Percentiles rank a stretch among this genome's conserved stretches.
Conservation (phyloP, 2,113 vertebrate genomes). For the Epinephelus moara region DNA sequence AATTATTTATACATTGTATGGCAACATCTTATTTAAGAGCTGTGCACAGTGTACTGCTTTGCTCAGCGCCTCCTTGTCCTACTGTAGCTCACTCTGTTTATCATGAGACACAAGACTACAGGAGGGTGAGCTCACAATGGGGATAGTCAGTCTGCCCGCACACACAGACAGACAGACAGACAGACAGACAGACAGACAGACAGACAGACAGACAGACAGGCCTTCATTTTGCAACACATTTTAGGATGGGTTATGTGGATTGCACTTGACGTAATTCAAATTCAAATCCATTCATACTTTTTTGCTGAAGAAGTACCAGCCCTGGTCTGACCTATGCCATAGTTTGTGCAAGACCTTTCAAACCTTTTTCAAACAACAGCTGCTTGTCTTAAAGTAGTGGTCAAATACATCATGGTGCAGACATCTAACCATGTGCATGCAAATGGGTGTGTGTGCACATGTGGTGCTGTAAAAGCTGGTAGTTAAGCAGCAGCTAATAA, state of each 20-base stretch:
- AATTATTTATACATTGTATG: too few species aligned
- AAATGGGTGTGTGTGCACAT: constrained; percentile 29
- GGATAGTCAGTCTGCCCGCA: too few species aligned
- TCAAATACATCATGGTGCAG: constrained; percentile 12
- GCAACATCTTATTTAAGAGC: too few species aligned
- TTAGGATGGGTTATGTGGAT: not conserved
- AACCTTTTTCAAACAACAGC: constrained; percentile 15
- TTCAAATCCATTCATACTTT: not conserved
- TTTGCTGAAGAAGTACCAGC: not conserved
- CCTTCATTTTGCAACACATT: not conserved
- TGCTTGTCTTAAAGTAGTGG: constrained; percentile 9
- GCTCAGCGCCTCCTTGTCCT: too few species aligned
- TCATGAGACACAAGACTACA: too few species aligned
- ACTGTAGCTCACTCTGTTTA: too few species aligned
- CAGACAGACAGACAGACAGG: too few species aligned
- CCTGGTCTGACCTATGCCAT: not conserved
- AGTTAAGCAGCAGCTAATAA: constrained; percentile 56
- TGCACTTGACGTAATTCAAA: not conserved
- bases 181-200: too few species aligned
- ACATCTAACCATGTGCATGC: constrained; percentile 4
- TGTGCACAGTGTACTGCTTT: too few species aligned
- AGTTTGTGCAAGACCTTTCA: not conserved
- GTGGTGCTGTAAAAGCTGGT: constrained; percentile 36
- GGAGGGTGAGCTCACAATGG: too few species aligned
- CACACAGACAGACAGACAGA: too few species aligned